A percentile compares a stretch with the other conserved stretches of the same genome.
phyloP scores from a whole-genome alignment of 2,797 vertebrate species.

The Anableps anableps region DNA sequence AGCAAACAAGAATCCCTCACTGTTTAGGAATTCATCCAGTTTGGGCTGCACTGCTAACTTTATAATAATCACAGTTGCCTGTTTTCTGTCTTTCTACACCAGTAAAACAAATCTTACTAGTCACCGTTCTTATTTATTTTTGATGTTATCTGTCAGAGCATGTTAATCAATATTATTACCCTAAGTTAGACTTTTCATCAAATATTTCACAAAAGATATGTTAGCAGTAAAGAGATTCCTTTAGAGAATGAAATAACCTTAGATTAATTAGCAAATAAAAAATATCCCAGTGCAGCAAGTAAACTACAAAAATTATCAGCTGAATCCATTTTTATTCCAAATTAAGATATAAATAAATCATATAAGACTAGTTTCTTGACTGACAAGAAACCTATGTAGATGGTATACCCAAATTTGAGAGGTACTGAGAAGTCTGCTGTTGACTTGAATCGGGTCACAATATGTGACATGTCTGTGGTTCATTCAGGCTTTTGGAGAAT shows the following conservation, averaged over 20 bases:
- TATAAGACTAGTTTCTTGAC: neutral
- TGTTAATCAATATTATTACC: neutral
- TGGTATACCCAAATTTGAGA: too few species aligned
- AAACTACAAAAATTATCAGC: neutral
- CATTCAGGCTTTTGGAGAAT: too few species aligned
- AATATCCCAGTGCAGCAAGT: neutral
- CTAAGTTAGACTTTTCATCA: neutral
- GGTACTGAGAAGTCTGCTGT: too few species aligned
- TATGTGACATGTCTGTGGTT: neutral
- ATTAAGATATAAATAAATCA: neutral
- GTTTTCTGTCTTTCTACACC: constrained; percentile 25
- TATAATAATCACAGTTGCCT: constrained; percentile 57
- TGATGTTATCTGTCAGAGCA: neutral
- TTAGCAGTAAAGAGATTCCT: neutral
- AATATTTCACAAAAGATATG: neutral
- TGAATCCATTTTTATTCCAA: too few species aligned
- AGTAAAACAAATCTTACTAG: neutral
- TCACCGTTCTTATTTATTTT: neutral
- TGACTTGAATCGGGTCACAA: too few species aligned
- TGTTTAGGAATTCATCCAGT: neutral
- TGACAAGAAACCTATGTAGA: neutral
- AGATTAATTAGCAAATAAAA: neutral
- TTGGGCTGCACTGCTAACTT: constrained; percentile 35
- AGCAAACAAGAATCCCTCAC: constrained; percentile 14
- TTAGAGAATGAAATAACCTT: neutral